Evolutionary conservation across 2,113 vertebrate species (phyloP).

Genomic region (Eulacestoma nigropectus): DNA sequence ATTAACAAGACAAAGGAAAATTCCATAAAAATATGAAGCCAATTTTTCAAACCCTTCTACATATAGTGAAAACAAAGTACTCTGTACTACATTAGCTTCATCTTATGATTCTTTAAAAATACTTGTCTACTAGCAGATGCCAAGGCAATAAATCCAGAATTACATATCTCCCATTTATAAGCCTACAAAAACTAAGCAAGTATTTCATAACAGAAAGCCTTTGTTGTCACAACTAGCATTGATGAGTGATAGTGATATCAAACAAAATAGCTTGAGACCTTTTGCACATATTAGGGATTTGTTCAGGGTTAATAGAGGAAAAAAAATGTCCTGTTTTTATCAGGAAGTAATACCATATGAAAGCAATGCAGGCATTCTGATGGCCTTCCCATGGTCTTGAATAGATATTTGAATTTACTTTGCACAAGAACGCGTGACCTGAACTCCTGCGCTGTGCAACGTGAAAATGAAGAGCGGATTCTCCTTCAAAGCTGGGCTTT

Average conservation of each 20-base stretch:
- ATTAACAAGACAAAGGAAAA: slow-evolving; percentile 19
- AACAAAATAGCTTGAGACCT: background rate
- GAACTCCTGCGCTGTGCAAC: background rate
- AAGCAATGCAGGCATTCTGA: background rate
- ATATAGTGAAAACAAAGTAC: background rate
- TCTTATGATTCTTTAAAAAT: background rate
- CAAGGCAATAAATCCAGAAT: background rate
- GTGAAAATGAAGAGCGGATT: background rate
- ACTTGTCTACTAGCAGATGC: background rate
- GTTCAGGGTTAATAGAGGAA: background rate
- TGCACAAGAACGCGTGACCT: background rate
- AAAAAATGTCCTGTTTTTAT: background rate
- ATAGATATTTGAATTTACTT: background rate
- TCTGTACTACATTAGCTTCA: background rate
- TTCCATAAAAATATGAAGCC: background rate
- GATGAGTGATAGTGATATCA: background rate
- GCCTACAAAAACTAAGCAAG: background rate
- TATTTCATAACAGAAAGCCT: slow-evolving; percentile 5
- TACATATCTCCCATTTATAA: background rate
- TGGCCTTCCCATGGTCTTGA: background rate
- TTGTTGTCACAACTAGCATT: background rate
- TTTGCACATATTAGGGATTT: background rate
- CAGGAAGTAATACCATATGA: background rate
- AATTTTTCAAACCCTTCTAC: background rate
- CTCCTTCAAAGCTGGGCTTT: background rate